Conservation (phyloP, 64 coral and sea anemone genomes). For the Pachyseris speciosa region DNA sequence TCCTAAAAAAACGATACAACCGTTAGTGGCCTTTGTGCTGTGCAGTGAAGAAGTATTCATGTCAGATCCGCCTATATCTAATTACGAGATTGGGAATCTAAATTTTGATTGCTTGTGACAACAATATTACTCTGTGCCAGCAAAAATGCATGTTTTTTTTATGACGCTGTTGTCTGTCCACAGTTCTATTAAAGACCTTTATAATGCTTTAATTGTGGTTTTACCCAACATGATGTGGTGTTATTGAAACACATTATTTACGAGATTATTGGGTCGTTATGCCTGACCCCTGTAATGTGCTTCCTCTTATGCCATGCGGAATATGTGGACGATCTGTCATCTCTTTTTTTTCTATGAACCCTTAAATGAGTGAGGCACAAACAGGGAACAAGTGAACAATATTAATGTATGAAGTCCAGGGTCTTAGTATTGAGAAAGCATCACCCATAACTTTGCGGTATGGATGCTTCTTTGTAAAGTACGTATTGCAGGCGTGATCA, state of each 20-base stretch:
- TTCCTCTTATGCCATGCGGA: not conserved
- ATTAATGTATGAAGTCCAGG: not conserved
- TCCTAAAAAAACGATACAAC: not conserved
- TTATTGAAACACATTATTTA: not conserved
- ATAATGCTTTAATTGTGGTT: not conserved
- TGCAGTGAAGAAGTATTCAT: not conserved
- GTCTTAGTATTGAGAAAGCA: too few species aligned
- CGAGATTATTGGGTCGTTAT: not conserved
- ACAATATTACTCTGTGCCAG: not conserved
- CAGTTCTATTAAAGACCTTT: not conserved
- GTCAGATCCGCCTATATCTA: not conserved
- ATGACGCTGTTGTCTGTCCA: not conserved
- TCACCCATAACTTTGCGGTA: too few species aligned
- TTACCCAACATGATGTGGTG: not conserved
- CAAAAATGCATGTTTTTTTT: not conserved
- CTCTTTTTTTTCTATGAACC: not conserved
- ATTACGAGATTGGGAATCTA: not conserved
- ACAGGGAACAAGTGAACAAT: not conserved
- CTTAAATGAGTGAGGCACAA: not conserved
- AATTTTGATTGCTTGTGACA: not conserved
- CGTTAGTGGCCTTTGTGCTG: not conserved
- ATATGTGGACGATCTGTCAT: not conserved
- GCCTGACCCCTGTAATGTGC: constrained; percentile 1
- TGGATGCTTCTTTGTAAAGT: too few species aligned
- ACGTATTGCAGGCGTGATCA: too few species aligned